Percentiles rank a stretch among this genome's conserved stretches.
Evolutionary conservation across 2,113 vertebrate species (phyloP).

Genomic region (Laticauda colubrina): DNA sequence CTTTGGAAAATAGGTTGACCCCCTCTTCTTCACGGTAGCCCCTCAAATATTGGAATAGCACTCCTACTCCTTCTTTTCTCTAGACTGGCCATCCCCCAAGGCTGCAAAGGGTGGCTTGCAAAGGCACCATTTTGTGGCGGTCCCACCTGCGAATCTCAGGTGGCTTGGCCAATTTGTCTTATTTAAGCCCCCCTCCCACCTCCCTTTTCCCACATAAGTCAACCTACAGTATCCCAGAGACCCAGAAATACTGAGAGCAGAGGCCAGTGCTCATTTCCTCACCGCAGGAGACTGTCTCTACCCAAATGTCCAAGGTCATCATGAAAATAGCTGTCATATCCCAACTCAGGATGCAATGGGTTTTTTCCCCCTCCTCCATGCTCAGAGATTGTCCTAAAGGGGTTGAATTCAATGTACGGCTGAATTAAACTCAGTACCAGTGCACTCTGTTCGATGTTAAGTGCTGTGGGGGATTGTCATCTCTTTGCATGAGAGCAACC

Average conservation of each 20-base stretch:
- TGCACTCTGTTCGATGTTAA: conserved; percentile 1
- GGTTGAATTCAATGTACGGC: conserved; percentile 30
- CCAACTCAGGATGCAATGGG: conserved; percentile 42
- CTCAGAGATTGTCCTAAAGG: conserved; percentile 33
- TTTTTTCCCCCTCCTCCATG: conserved; percentile 42
- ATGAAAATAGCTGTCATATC: conserved; percentile 43
- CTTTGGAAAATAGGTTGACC: too few relatives aligned
- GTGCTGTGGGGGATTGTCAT: conserved; percentile 20
- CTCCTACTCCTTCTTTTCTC: background rate
- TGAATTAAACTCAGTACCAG: conserved; percentile 44
- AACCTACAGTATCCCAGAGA: background rate
- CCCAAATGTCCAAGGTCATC: background rate
- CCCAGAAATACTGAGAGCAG: background rate
- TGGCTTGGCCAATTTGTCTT: background rate
- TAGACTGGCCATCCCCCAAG: background rate
- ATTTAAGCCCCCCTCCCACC: background rate
- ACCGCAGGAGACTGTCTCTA: background rate
- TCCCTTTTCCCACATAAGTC: background rate
- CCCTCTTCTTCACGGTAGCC: too few relatives aligned
- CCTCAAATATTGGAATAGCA: too few relatives aligned
- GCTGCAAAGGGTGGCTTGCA: background rate
- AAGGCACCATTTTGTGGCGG: background rate
- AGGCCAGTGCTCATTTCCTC: background rate
- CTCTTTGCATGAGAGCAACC: conserved; percentile 47
- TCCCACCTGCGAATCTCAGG: background rate